Evolutionary conservation across 1,140 invertebrate genomes (phyloP).

Genomic region (Agrilus planipennis): DNA sequence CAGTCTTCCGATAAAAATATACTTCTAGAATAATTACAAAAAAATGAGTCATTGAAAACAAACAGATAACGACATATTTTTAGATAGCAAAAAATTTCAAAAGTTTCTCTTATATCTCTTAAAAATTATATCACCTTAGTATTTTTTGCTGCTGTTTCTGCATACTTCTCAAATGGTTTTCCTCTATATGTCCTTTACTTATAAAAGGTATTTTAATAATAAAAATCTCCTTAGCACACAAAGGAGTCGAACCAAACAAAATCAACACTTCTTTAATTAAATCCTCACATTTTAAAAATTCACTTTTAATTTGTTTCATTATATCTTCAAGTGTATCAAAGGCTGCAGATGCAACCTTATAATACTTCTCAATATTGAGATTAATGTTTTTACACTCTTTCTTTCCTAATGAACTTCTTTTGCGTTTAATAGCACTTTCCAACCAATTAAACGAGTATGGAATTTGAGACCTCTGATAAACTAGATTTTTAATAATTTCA

Average conservation of each 20-base stretch:
- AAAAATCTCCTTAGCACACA: slow-evolving; percentile 11
- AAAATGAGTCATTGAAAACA: no score
- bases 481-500: slow-evolving; percentile 12
- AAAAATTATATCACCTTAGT: slow-evolving; percentile 4
- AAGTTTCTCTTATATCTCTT: no score
- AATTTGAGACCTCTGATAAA: slow-evolving; percentile 14
- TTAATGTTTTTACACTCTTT: slow-evolving; percentile 4
- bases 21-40: background rate
- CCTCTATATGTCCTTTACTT: slow-evolving; percentile 8
- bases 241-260: slow-evolving; percentile 11
- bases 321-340: slow-evolving; percentile 13
- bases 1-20: slow-evolving; percentile 7
- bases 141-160: slow-evolving; percentile 12
- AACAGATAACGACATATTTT: no score
- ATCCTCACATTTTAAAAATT: slow-evolving; percentile 6
- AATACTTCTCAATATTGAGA: slow-evolving; percentile 10
- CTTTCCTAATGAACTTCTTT: slow-evolving; percentile 5
- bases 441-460: slow-evolving; percentile 14
- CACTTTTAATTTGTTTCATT: slow-evolving; percentile 6
- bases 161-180: slow-evolving; percentile 7
- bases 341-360: slow-evolving; percentile 8
- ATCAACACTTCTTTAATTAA: slow-evolving; percentile 11
- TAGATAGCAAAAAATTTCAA: no score
- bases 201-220: slow-evolving; percentile 9
- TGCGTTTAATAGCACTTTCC: slow-evolving; percentile 7